Evolutionary conservation across 1,140 invertebrate genomes (phyloP).

Genomic region (Heliconius himera): DNA sequence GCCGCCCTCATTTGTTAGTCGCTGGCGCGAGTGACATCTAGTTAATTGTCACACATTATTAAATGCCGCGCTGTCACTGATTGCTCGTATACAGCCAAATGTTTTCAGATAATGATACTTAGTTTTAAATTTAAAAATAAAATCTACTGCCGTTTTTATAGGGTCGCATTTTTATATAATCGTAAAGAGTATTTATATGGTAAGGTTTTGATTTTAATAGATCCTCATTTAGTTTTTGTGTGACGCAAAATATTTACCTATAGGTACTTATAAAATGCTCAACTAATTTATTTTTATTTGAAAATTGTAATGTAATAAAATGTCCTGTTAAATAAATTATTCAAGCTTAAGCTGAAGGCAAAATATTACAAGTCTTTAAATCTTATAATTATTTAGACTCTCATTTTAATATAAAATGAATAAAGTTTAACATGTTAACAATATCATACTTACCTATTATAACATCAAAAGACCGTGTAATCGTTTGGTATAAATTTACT

Average conservation of each 20-base stretch:
- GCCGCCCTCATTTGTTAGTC: constrained; percentile 31
- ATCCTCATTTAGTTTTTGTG: neutral
- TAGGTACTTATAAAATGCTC: neutral
- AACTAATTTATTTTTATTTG: neutral
- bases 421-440: constrained; percentile 12
- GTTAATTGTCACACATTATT: constrained; percentile 33
- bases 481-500: constrained; percentile 22
- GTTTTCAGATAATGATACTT: neutral
- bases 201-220: neutral
- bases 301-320: neutral
- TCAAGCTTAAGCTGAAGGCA: neutral
- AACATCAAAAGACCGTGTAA: constrained; percentile 29
- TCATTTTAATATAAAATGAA: constrained; percentile 30
- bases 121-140: neutral
- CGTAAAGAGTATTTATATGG: too few relatives aligned
- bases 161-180: too few relatives aligned
- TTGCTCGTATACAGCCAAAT: constrained; percentile 20
- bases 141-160: too few relatives aligned
- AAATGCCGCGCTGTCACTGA: constrained; percentile 23
- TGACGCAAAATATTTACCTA: neutral
- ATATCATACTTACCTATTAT: constrained; percentile 1
- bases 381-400: neutral
- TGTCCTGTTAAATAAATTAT: neutral
- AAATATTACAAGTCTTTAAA: neutral
- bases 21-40: constrained; percentile 30